Evolutionary conservation across 2,888 invertebrate genomes (phyloP), one percentile per base, ranked within the genome.

Genomic region (Noctua pronuba): DNA sequence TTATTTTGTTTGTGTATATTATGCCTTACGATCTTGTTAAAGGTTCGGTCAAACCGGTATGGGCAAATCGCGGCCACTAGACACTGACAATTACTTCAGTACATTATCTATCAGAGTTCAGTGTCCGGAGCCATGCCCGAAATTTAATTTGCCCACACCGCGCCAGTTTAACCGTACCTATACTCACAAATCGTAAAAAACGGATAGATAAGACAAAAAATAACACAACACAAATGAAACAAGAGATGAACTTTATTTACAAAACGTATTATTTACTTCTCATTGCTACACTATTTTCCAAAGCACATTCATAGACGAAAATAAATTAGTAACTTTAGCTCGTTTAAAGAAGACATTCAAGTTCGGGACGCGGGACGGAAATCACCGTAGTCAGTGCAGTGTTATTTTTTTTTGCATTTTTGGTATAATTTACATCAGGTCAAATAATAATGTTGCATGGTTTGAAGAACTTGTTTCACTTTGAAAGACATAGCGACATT

Each of bases 211-310:
- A 13, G 13, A 44, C 44, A 44, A 44, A 44, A 44, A 13, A 11
- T 13, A 44, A 44, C 13, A 46, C 46, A 5, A 46, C 46, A n/a
- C n/a, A n/a, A 46, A 31, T 41, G 0, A 44, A 62, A 79, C 41
- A 70, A 44, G 28, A 49, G 1, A 35, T 18, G 16, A 0, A 16
- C 52, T 79, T 52, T 41, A 77, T 79, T 69, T 16, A 68, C 4
- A 49, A 69, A 49, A 68, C 0, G 41, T n/a, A 18, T 28, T 52
- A 35, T 24, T 21, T 44, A 16, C 31, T 24, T 49, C 24, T 49
- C 49, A 49, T 3, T 28, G 1, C 18, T 8, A 38, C 28, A 38
- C 1, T 24, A n/a, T 28, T 24, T 52, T 38, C 2, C 38, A 31
- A 31, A 16, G 44, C 21, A 58, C 44, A 44, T 49, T 49, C 7